Percentiles rank a stretch among this genome's conserved stretches.
Conservation (phyloP, 2,888 invertebrate genomes). For the Polylopha cassiicola region DNA sequence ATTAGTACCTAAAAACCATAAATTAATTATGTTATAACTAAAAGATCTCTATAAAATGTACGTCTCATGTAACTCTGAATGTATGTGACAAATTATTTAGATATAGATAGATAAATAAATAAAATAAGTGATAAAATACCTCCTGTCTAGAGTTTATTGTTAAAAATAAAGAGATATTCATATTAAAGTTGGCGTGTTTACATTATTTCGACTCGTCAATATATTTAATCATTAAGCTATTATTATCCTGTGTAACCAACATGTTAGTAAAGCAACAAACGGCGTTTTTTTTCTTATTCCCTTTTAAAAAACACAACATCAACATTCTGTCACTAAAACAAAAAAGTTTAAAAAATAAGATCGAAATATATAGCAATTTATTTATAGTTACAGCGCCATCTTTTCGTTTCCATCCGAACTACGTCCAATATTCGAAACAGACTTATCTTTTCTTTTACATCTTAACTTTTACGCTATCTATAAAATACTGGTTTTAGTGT, state of each 20-base stretch:
- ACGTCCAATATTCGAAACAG: no score
- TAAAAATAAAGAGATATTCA: constrained; percentile 73
- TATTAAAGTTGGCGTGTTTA: constrained; percentile 49
- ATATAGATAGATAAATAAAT: constrained; percentile 33
- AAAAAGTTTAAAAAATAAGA: no score
- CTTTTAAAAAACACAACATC: no score
- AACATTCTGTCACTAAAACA: no score
- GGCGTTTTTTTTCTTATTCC: constrained; percentile 15
- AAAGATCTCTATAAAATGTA: no score
- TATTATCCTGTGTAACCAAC: constrained; percentile 7
- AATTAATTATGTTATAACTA: constrained; percentile 3
- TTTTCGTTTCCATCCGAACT: no score
- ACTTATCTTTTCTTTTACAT: no score
- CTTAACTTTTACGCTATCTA: neutral
- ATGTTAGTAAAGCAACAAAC: constrained; percentile 10
- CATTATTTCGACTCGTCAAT: constrained; percentile 24
- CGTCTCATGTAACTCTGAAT: constrained; percentile 41
- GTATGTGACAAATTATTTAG: constrained; percentile 45
- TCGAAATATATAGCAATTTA: neutral
- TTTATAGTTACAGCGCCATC: no score
- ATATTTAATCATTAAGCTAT: no score
- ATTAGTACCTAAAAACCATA: no score
- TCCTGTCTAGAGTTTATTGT: constrained; percentile 74
- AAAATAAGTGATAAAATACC: constrained; percentile 60
- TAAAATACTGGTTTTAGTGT: neutral